phyloP scores from a whole-genome alignment of 2,113 vertebrate species.

The Leptocoma aspasia region DNA sequence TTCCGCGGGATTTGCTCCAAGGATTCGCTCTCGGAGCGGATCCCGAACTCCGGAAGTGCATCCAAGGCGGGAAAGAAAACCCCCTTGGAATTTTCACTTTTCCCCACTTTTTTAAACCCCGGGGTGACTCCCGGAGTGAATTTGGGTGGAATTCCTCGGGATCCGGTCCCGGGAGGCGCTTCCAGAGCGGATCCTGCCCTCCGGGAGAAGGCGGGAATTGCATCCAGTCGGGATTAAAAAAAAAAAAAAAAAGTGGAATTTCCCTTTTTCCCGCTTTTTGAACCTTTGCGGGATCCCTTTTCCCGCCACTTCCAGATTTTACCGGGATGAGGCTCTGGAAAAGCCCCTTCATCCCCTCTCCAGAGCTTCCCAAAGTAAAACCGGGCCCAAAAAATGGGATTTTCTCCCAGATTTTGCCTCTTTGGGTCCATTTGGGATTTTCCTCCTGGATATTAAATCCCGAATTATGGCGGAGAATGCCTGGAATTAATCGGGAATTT shows the following conservation, averaged over 20 bases:
- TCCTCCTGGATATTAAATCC: not conserved
- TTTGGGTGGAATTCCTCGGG: not conserved
- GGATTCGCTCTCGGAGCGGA: not conserved
- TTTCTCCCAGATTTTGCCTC: not conserved
- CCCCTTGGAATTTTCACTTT: not conserved
- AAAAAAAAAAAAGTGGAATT: not conserved
- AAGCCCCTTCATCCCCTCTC: not conserved
- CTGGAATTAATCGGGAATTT: not conserved
- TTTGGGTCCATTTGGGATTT: not conserved
- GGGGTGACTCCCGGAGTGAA: not conserved
- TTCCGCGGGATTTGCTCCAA: not conserved
- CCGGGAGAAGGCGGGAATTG: not conserved
- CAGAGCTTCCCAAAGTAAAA: not conserved
- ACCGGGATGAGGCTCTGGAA: not conserved
- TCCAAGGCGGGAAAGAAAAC: not conserved
- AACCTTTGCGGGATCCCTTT: not conserved
- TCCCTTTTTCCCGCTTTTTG: not conserved
- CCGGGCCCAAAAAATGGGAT: accelerated
- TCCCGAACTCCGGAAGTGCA: not conserved
- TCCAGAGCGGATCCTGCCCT: not conserved
- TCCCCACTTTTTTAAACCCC: not conserved
- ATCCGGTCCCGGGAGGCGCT: not conserved
- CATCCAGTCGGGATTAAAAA: not conserved
- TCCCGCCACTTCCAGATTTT: not conserved
- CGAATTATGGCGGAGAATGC: accelerated